A percentile compares a stretch with the other conserved stretches of the same genome.
Evolutionary conservation across 2,888 invertebrate genomes (phyloP).

Genomic region (Lithophane semibrunnea): DNA sequence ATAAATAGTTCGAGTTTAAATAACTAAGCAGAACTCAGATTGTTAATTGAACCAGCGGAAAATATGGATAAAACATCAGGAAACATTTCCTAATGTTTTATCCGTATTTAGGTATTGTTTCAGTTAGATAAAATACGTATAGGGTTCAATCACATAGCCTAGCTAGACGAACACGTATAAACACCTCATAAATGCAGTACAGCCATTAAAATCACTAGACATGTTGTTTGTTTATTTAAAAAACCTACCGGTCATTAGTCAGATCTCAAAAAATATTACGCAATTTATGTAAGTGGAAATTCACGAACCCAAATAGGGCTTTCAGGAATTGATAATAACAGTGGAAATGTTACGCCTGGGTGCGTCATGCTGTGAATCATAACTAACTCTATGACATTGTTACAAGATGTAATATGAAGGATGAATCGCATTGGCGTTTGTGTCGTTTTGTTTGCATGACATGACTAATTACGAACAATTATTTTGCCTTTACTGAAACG

Average conservation of each 20-base stretch:
- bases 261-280: conserved; percentile 58
- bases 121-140: too few relatives aligned
- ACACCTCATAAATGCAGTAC: background rate
- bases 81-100: too few relatives aligned
- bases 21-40: conserved; percentile 5
- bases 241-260: conserved; percentile 34
- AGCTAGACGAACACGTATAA: background rate
- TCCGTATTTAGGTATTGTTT: too few relatives aligned
- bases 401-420: conserved; percentile 31
- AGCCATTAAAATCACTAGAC: conserved; percentile 17
- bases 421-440: conserved; percentile 28
- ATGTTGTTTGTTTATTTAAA: conserved; percentile 35
- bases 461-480: conserved; percentile 61
- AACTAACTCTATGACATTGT: conserved; percentile 34
- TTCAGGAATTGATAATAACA: conserved; percentile 56
- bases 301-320: conserved; percentile 52
- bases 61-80: too few relatives aligned
- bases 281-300: conserved; percentile 60
- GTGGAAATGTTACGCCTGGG: conserved; percentile 50
- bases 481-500: conserved; percentile 62
- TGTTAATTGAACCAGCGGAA: background rate
- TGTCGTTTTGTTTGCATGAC: conserved; percentile 31
- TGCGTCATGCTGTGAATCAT: conserved; percentile 53
- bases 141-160: background rate
- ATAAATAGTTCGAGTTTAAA: background rate